Conservation (phyloP, 1,140 invertebrate species). For the Lepidurus couesii region DNA sequence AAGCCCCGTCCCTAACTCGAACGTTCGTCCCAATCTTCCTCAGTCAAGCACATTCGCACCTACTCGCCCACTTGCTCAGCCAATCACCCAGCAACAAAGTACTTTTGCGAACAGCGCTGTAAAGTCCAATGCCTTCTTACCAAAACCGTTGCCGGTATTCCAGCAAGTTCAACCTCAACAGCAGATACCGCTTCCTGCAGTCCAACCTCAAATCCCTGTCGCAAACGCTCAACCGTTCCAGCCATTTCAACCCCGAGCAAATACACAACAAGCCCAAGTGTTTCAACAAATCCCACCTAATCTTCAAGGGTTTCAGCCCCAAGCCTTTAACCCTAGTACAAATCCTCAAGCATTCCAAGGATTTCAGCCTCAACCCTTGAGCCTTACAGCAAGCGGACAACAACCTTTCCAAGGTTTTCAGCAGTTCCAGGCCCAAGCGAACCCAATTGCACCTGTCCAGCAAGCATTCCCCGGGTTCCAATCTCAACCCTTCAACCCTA, state of each 20-base stretch:
- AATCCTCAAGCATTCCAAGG: neutral
- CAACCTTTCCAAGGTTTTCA: neutral
- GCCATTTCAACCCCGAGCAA: neutral
- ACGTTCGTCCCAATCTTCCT: neutral
- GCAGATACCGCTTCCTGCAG: neutral
- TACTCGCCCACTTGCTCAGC: neutral
- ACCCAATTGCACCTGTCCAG: neutral
- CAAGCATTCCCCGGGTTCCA: neutral
- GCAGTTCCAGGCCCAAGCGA: neutral
- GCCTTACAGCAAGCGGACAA: too few relatives aligned
- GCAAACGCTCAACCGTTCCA: neutral
- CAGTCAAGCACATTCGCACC: neutral
- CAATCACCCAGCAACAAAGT: neutral
- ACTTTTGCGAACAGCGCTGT: neutral
- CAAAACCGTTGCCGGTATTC: neutral
- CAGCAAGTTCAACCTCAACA: neutral
- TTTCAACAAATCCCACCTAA: too few relatives aligned
- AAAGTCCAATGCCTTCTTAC: neutral
- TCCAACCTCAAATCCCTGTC: neutral
- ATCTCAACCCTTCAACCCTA: neutral
- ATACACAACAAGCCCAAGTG: neutral
- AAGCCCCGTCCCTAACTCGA: neutral
- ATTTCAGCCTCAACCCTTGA: neutral
- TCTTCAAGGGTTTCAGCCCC: neutral
- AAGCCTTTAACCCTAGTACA: neutral